Evolutionary conservation across 1,140 invertebrate species (phyloP), one percentile per base, ranked within the genome.

Genomic region (Trissolcus basalis): DNA sequence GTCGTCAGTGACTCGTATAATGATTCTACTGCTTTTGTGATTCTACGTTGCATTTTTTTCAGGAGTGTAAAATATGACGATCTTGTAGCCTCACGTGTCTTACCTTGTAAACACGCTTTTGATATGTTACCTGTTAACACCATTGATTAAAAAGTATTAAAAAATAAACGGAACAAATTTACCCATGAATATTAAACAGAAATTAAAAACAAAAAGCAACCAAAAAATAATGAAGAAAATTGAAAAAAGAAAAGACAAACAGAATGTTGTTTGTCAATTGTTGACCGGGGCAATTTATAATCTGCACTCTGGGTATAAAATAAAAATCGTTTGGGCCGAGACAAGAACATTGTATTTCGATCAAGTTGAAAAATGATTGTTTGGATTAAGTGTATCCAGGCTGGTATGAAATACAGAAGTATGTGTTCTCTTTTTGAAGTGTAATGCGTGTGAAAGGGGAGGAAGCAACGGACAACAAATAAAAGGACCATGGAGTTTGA

Each of bases 101-200:
- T 60, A 68, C 63, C 71, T 79, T 79, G 76, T 78, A 78, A 78
- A 78, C 59, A 69, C 53, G 48, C 58, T 61, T 74, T 71, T 71
- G 69, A 77, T 78, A 55, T 69, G 76, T 73, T 78, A 78, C 51
- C 59, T 78, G 64, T 79, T 72, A 79, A 79, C 75, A 74, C 51
- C 55, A 43, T 47, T 54, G 70, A 27, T 27, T 1, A 27, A 3
- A 27, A 27, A 27, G 6, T 27, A 27, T 27, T 27, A n/a, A n/a
- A n/a, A n/a, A n/a, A n/a, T n/a, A n/a, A n/a, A n/a, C n/a, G n/a
- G n/a, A n/a, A n/a, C n/a, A n/a, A n/a, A n/a, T n/a, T n/a, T n/a
- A n/a, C n/a, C n/a, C n/a, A n/a, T n/a, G n/a, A n/a, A n/a, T n/a
- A n/a, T n/a, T n/a, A n/a, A n/a, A 3, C 19, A 27, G 19, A 27